Evolutionary conservation across 1,140 invertebrate genomes (phyloP).

Genomic region (Microvelia longipes): DNA sequence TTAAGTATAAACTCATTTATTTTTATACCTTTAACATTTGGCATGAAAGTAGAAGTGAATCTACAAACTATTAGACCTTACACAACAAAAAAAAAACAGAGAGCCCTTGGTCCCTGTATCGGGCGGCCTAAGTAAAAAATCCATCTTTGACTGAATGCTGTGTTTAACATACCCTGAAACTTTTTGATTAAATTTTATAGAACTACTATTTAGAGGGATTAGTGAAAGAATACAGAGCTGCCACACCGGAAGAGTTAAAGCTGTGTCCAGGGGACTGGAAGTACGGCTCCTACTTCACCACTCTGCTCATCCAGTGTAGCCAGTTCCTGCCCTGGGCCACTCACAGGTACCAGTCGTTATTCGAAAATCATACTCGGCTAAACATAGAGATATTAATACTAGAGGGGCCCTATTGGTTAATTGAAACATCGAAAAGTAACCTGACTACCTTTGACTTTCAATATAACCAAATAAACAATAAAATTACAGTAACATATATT

Average conservation of each 20-base stretch:
- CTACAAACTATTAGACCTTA: not conserved
- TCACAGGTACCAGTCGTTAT: constrained; percentile 37
- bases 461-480: too few species aligned
- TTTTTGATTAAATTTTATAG: constrained; percentile 30
- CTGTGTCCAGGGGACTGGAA: constrained; percentile 57
- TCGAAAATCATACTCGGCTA: not conserved
- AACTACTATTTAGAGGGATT: constrained; percentile 58
- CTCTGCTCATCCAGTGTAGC: constrained; percentile 53
- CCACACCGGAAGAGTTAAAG: constrained; percentile 51
- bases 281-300: constrained; percentile 64
- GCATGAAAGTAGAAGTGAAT: not conserved
- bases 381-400: too few species aligned
- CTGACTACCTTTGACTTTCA: too few species aligned
- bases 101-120: too few species aligned
- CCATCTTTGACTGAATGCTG: too few species aligned
- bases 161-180: not conserved
- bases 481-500: too few species aligned
- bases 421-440: too few species aligned
- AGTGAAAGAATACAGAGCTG: constrained; percentile 53
- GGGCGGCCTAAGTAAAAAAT: not conserved
- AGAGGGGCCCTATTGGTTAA: too few species aligned
- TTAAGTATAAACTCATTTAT: too few species aligned
- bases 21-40: constrained; percentile 1
- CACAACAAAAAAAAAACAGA: not conserved
- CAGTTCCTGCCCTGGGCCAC: constrained; percentile 59